A percentile compares a stretch with the other conserved stretches of the same genome.
Evolutionary conservation across 2,888 invertebrate species (phyloP).

Genomic region (Platycnemis pennipes): DNA sequence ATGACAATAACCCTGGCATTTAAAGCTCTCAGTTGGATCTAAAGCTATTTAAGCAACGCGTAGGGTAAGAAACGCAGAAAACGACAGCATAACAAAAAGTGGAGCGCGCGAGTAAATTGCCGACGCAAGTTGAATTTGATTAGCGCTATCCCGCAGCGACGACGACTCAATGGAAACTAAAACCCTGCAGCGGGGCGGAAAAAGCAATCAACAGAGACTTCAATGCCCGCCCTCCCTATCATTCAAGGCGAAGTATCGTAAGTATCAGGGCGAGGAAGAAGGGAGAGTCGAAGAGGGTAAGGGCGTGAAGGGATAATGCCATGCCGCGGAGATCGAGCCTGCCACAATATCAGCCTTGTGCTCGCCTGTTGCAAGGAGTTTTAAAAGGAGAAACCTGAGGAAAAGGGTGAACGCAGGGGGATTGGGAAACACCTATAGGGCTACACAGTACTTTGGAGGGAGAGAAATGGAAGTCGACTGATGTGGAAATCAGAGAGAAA

Average conservation of each 20-base stretch:
- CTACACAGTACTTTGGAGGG: constrained; percentile 16
- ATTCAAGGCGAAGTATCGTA: neutral
- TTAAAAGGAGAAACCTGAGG: neutral
- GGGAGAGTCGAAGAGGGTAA: neutral
- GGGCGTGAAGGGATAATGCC: neutral
- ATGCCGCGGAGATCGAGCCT: neutral
- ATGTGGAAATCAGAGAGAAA: neutral
- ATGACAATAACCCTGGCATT: neutral
- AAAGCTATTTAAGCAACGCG: neutral
- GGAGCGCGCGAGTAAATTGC: neutral
- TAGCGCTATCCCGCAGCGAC: constrained; percentile 8
- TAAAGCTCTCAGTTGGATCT: neutral
- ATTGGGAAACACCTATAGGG: neutral
- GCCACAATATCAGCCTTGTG: neutral
- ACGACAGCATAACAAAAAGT: neutral
- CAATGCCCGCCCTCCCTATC: neutral
- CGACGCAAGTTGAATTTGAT: constrained; percentile 40
- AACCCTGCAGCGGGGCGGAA: neutral
- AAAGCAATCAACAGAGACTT: constrained; percentile 28
- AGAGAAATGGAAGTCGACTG: neutral
- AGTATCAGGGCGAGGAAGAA: neutral
- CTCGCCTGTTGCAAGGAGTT: neutral
- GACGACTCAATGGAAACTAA: constrained; percentile 57
- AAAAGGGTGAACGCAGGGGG: constrained; percentile 30
- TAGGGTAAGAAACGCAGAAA: neutral